These are phyloP conservation scores for Teinopalpus imperialis DNA, from an alignment of 2,888 invertebrate genomes.

Conservation along the genomic window DNA sequence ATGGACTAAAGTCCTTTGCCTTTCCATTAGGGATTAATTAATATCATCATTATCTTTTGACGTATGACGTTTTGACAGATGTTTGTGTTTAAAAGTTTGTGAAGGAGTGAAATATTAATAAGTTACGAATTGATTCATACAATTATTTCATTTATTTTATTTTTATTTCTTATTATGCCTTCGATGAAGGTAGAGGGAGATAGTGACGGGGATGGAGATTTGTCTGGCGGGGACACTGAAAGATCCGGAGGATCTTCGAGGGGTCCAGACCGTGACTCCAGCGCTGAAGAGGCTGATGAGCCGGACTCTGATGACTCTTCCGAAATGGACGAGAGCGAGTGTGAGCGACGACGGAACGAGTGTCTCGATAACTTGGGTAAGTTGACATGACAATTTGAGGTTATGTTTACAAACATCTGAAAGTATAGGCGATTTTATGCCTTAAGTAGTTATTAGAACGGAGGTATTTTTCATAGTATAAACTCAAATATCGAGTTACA, in stretches of 20 bases:
- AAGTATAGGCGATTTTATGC: constrained; percentile 30
- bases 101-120: constrained; percentile 29
- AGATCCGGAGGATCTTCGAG: constrained; percentile 85
- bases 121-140: neutral
- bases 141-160: too few species aligned
- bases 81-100: constrained; percentile 18
- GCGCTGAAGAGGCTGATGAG: constrained; percentile 89
- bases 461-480: neutral
- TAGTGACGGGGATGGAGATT: constrained; percentile 83
- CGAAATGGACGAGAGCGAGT: constrained; percentile 96
- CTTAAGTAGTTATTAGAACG: constrained; percentile 11
- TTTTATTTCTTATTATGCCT: constrained; percentile 72
- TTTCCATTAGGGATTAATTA: too few species aligned
- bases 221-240: constrained; percentile 87
- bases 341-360: constrained; percentile 90
- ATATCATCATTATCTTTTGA: too few species aligned
- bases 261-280: constrained; percentile 86
- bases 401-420: constrained; percentile 78
- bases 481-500: too few species aligned
- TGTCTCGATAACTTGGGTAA: constrained; percentile 90
- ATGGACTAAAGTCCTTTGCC: too few species aligned
- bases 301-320: constrained; percentile 92
- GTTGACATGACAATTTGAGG: constrained; percentile 48
- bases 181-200: constrained; percentile 86
- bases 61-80: constrained; percentile 16